Base-by-base conservation (phyloP, 2,888 invertebrate species). In the Pelosia muscerda region DNA sequence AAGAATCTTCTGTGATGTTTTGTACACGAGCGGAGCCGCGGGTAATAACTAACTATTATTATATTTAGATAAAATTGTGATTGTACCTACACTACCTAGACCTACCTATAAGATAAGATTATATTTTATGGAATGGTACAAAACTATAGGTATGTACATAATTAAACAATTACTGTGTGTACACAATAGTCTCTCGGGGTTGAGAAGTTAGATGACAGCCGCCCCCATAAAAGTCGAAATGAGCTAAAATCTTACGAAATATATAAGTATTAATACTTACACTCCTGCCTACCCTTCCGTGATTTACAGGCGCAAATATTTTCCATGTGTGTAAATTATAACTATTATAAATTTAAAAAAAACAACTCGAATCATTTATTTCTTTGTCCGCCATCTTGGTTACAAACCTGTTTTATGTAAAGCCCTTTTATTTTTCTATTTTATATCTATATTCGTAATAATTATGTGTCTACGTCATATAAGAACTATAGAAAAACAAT, bases 401-500 rank as follows among this genome's bases (percentile, higher is more conserved):
- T 23, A 11, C 13, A n/a, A 49, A 49, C 49, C n/a, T 9, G 49
- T 49, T 49, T 49, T n/a, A 49, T n/a, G 15, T 49, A 49, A 49
- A 49, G 49, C 49, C 49, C 49, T 49, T 49, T 49, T 49, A 31
- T 54, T 65, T 26, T n/a, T 26, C 26, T 25, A 49, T 49, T n/a
- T 49, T 49, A 49, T n/a, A 9, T 19, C 49, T n/a, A 19, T 49
- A 49, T 25, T 26, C 26, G n/a, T 19, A 19, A 22, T 25, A 54
- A 54, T 55, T 55, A 57, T 57, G 19, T 28, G 19, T 60, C 59
- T 60, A 31, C 26, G 38, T 61, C 49, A n/a, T 19, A 67, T 19
- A 49, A 49, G 8, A 62, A 54, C 38, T 62, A 49, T 53, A 63
- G n/a, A 34, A 59, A 66, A 75, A 71, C 71, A 73, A 81, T 83